Evolutionary conservation across 2,113 vertebrate genomes (phyloP), one percentile per base, ranked within the genome.

Genomic region (Microcebus jonahi): DNA sequence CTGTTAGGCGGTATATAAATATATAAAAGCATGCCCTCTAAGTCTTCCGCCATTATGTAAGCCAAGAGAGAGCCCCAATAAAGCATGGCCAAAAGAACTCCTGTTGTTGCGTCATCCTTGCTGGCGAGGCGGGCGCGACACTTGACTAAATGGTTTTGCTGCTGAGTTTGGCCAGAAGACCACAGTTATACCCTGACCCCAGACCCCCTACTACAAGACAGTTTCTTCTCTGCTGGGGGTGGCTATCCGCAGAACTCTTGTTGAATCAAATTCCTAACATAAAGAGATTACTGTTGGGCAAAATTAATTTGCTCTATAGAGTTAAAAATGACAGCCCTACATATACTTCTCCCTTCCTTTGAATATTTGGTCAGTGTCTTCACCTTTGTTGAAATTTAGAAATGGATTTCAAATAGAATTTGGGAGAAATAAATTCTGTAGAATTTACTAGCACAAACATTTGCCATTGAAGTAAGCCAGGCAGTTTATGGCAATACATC

Each of bases 321-420:
- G 20, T 39, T 81, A 79, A 85, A 90, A 87, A 31, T 86, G 71
- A n/a, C 12, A 93, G 53, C 27, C 55, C 31, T 31, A 5, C 42
- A 36, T 59, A 75, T 83, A 55, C 11, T n/a, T 42, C 29, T 36
- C 14, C 21, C 18, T 71, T 93, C 76, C 17, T 36, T 81, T 61
- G 57, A 93, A 17, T 50, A 48, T 83, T 61, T 87, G 29, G 7
- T 93, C 39, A 84, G n/a, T 70, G 36, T 48, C 48, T 95, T 87
- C 34, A 84, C 18, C 45, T 96, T 93, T 90, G 18, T 20, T 90
- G 45, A 34, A 89, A 87, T 34, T 94, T 93, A 92, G 17, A 77
- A 85, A 84, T 88, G 42, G 6, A 53, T 57, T 90, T 89, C 4
- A 48, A 84, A 83, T 80, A 87, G 39, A 95, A 91, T 73, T 82